Evolutionary conservation across 1,140 invertebrate genomes (phyloP), one percentile per base, ranked within the genome.

Genomic region (Daktulosphaira vitifoliae): DNA sequence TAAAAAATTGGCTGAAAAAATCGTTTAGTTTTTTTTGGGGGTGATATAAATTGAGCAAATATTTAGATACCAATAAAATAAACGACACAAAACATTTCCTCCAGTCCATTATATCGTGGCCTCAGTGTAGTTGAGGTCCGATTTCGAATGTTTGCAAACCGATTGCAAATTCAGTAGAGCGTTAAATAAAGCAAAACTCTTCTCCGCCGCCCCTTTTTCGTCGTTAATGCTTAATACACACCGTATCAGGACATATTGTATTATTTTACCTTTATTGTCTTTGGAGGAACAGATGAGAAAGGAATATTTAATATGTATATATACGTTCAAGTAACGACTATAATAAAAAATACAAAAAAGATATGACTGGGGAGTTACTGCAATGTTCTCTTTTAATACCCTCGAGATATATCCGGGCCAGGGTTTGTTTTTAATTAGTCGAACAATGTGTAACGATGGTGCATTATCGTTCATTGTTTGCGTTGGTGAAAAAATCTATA

Each of bases 381-480:
- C 20, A n/a, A 15, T 54, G 52, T 54, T 54, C 52, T 37, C 38
- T 16, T 62, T 46, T 62, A 62, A 62, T 62, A 62, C 56, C 56
- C 56, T 39, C 56, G 56, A 62, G 56, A 62, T 48, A 16, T 16
- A 62, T 62, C 44, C 56, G 25, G 44, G 56, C 56, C 56, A 62
- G 56, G 56, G 56, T 62, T 62, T 48, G 56, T 62, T 62, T 62
- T 62, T 62, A 62, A 62, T 62, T 62, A 62, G 56, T 62, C 56
- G 46, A 62, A 62, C 56, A 62, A 46, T 62, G 56, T 33, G 11
- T 48, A 62, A 62, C 56, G 56, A 46, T 62, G 25, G 56, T 16
- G 56, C 42, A 62, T 62, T 62, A 62, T 62, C 56, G 56, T 62
- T 62, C 46, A 62, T 62, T 62, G 56, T 62, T 62, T 62, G 56